Base-by-base conservation (phyloP, 2,888 invertebrate species). In the Maniola hyperantus region DNA sequence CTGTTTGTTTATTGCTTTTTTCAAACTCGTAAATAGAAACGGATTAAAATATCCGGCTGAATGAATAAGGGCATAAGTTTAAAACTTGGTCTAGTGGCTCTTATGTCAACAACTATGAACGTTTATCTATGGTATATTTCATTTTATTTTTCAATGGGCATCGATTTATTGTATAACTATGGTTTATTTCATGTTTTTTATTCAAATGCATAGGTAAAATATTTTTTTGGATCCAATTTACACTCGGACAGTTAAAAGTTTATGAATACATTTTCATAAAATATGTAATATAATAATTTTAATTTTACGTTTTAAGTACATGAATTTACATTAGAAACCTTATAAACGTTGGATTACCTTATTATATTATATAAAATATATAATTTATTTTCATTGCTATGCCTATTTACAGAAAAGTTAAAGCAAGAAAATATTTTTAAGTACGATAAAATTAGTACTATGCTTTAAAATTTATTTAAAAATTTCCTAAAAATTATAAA, bases 1-100 rank as follows among this genome's bases (percentile, higher is more conserved):
- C 69, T 66, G 65, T 72, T 69, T 72, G 71, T 73, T 72, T 72
- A 74, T 74, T 68, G 68, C 67, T 69, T 69, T 70, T 67, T 66
- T 65, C 69, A 68, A 71, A 71, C 71, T 67, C 65, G 59, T 65
- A 63, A 58, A 64, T 61, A 67, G 59, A 42, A 54, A 33, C 51
- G 46, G 62, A 68, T 65, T 68, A 68, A 65, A 65, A 63, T 33
- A 46, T 65, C 46, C 53, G 48, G 54, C 36, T 48, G 63, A 61
- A 42, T 64, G 58, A 26, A 55, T 54, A 48, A 33, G 42, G 39
- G 33, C 60, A 64, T 42, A 15, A 54, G 59, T 48, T 59, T 59
- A 11, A 42, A 36, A 58, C 58, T n/a, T 66, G 15, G 34, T 58
- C 26, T 34, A 34, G 20, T 13, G 57, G n/a, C 57, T 13, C 42